Conservation (phyloP, 2,888 invertebrate species). For the Caenorhabditis virilis region DNA sequence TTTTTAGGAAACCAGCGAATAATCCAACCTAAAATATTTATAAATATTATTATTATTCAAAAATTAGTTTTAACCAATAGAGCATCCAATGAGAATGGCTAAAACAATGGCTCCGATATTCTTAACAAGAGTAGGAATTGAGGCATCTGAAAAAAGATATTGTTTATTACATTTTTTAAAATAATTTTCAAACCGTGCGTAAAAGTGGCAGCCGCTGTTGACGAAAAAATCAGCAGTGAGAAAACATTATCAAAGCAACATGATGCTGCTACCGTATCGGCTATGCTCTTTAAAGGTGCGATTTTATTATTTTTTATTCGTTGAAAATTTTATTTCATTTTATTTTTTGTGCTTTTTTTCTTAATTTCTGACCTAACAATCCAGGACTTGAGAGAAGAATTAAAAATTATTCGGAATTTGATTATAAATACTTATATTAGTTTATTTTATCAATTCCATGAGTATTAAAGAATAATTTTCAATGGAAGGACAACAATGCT, state of each 20-base stretch:
- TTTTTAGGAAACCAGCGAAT: slow-evolving; percentile 39
- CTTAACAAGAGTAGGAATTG: slow-evolving; percentile 16
- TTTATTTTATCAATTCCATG: no score
- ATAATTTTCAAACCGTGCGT: slow-evolving; percentile 21
- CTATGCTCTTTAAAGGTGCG: slow-evolving; percentile 28
- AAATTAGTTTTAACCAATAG: slow-evolving; percentile 11
- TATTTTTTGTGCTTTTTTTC: no score
- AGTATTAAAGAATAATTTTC: no score
- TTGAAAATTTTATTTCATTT: no score
- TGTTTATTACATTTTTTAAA: neutral
- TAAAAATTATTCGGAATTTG: no score
- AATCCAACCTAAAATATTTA: slow-evolving; percentile 18
- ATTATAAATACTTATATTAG: no score
- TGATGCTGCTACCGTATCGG: slow-evolving; percentile 35
- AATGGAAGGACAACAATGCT: no score
- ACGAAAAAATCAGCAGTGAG: slow-evolving; percentile 31
- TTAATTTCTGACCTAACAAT: no score
- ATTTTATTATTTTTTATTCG: neutral
- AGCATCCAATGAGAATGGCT: slow-evolving; percentile 30
- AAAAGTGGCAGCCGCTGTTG: slow-evolving; percentile 31
- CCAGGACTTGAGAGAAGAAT: no score
- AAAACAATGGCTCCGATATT: slow-evolving; percentile 30
- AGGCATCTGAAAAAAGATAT: neutral
- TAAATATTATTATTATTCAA: neutral
- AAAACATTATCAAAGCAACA: slow-evolving; percentile 38